Evolutionary conservation across 1,140 invertebrate genomes (phyloP), one percentile per base, ranked within the genome.

Genomic region (Copidosoma floridanum): DNA sequence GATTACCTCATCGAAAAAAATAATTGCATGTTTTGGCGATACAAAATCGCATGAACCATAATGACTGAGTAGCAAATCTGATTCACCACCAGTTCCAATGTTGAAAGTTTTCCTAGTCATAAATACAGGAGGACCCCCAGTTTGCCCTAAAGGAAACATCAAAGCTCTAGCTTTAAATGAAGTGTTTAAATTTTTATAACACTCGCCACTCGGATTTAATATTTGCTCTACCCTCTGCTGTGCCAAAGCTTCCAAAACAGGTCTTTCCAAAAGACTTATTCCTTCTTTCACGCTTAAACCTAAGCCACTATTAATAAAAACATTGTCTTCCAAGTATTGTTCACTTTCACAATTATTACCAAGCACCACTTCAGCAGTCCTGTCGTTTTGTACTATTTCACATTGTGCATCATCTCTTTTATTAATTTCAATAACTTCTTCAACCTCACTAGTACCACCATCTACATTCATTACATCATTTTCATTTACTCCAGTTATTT

Each of bases 1-100:
- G 11, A 61, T 78, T 76, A 91, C 91, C 84, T 95, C 91, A 76
- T 96, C 94, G 72, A 88, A 93, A 77, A 94, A 95, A 60, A 97
- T 91, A 37, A 88, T 85, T 12, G 93, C 93, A 80, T 96, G 94
- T 70, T 89, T 89, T 0, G 87, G 80, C 1, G 92, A 93, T 37
- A 89, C 85, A 68, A 85, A 90, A 65, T 87, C 86, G 72, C 94
- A 97, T 65, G 86, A 83, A 10, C 89, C 87, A 77, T 88, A 89
- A 55, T 85, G 79, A 12, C 83, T 83, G 16, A 94, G 80, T 62
- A 86, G 82, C 8, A 94, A 81, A 77, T 93, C 89, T 73, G 89
- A 91, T 38, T 86, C 84, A 38, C 86, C 84, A 43, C 89, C 90
- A 61, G 85, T 87, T 43, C 92, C 93, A 46, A 94, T 85, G 47